phyloP scores from a whole-genome alignment of 1,140 invertebrate genomes.

The Formica exsecta region DNA sequence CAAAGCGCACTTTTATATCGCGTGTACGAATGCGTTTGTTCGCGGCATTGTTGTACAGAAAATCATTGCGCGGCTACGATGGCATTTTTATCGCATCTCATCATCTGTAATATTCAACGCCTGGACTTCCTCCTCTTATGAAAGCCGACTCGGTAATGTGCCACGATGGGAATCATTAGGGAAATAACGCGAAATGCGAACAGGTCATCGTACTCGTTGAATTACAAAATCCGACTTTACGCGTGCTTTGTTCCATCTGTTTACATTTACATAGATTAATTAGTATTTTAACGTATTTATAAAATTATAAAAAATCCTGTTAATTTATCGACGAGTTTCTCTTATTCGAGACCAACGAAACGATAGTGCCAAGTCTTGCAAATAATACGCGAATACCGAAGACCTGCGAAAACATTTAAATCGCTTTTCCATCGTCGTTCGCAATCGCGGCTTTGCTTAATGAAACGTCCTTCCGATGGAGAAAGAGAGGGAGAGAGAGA shows the following conservation, averaged over 20 bases:
- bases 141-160: constrained; percentile 18
- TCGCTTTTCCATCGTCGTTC: not conserved
- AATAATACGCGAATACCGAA: constrained; percentile 34
- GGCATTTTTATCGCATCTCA: constrained; percentile 39
- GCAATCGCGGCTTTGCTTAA: constrained; percentile 49
- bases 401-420: constrained; percentile 32
- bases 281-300: not conserved
- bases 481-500: not conserved
- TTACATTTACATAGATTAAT: not conserved
- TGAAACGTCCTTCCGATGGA: constrained; percentile 22
- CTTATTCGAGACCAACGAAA: not conserved
- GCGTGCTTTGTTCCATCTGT: too few species aligned
- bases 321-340: not conserved
- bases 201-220: constrained; percentile 1
- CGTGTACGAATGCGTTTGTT: not conserved
- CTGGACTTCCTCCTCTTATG: constrained; percentile 17
- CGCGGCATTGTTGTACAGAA: not conserved
- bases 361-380: not conserved
- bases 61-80: not conserved
- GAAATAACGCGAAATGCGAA: not conserved
- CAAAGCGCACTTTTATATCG: not conserved
- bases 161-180: constrained; percentile 31
- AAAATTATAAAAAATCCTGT: not conserved
- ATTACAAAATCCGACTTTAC: not conserved
- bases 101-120: constrained; percentile 63